Evolutionary conservation across 2,113 vertebrate genomes (phyloP), one percentile per base, ranked within the genome.

Genomic region (Phyllostomus hastatus): DNA sequence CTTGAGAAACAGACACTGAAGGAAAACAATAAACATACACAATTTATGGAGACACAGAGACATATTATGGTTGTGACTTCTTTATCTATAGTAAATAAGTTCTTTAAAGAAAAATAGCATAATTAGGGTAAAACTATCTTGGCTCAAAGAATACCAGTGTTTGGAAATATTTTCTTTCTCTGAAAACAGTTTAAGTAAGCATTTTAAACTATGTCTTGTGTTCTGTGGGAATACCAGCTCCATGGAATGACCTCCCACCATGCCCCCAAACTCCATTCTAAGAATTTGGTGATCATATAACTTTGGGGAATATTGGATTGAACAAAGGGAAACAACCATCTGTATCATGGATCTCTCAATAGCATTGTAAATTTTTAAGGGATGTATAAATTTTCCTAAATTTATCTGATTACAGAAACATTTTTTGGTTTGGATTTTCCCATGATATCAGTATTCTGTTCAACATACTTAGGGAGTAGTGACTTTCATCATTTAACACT

Each of bases 81-180:
- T 88, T 41, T n/a, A 88, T 72, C 19, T 78, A 89, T 79, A 66
- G 70, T 46, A 70, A 91, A 64, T 82, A 66, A 54, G 11, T 80
- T 90, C 33, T 80, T 48, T n/a, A 90, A 95, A 91, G 33, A 95
- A 82, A 85, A 66, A 43, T 20, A 59, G 14, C 28, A 61, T 35
- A 50, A 85, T 88, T 80, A 81, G 33, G 88, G 33, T 87, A 66
- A 92, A 92, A 67, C 31, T 88, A 0, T 72, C 9, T 87, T 69
- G 10, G 70, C 7, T 69, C 15, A 90, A 80, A 80, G 11, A 84
- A 59, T 59, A 78, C 57, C 4, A 72, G 16, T 76, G 7, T 28
- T 92, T 95, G 16, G 61, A 67, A 46, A 69, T 84, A 75, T 69
- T 92, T 97, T 88, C 12, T 80, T 80, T 69, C 20, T 50, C 35